Evolutionary conservation across 2,113 vertebrate species (phyloP).

Genomic region (Notarius quadriscutis): DNA sequence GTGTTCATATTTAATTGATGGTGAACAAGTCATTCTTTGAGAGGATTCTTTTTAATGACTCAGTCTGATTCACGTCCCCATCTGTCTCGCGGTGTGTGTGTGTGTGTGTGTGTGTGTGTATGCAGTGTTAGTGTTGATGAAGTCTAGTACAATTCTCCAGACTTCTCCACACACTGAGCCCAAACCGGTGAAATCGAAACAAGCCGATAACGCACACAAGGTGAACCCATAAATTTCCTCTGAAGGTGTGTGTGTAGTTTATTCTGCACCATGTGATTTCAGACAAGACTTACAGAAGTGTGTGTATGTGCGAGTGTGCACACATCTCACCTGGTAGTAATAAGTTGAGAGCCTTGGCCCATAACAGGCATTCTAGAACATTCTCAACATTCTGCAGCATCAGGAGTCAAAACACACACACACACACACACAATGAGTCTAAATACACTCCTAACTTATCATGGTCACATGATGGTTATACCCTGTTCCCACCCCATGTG

Average conservation of each 20-base stretch:
- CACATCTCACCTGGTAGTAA: conserved; percentile 77
- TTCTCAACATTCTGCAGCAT: conserved; percentile 77
- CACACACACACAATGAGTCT: conserved; percentile 30
- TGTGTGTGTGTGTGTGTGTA: not conserved
- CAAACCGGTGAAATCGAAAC: not conserved
- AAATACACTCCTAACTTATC: conserved; percentile 36
- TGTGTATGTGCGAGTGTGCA: conserved; percentile 54
- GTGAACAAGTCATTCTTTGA: not conserved
- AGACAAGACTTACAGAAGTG: not conserved
- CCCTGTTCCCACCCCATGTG: not conserved
- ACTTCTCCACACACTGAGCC: not conserved
- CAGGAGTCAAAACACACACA: conserved; percentile 62
- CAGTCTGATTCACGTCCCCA: not conserved
- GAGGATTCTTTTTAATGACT: not conserved
- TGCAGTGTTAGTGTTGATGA: not conserved
- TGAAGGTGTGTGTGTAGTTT: conserved; percentile 23
- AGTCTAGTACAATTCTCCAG: not conserved
- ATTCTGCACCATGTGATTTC: not conserved
- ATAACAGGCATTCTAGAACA: conserved; percentile 72
- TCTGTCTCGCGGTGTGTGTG: not conserved
- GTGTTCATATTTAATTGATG: not conserved
- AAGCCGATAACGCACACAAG: not conserved
- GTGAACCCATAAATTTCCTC: not conserved
- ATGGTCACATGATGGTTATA: conserved; percentile 45
- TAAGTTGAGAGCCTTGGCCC: conserved; percentile 67